phyloP scores from a whole-genome alignment of 2,113 vertebrate species.

The Lucifuga dentata region DNA sequence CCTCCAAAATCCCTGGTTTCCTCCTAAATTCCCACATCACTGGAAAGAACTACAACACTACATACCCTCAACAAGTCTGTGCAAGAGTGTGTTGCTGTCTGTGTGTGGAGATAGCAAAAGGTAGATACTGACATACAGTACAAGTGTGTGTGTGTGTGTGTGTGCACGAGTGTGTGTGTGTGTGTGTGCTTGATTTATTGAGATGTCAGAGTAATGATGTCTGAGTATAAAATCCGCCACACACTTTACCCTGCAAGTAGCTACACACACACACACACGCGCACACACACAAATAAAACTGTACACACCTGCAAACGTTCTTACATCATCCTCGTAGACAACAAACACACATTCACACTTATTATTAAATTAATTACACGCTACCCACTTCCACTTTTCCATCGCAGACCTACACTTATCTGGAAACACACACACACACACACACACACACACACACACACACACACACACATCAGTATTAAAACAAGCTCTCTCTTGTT shows the following conservation, averaged over 20 bases:
- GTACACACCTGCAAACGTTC: slow-evolving; percentile 10
- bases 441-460: background rate
- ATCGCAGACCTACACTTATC: slow-evolving; percentile 33
- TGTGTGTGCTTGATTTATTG: background rate
- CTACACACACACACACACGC: background rate
- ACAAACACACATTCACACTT: background rate
- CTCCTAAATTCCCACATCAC: slow-evolving; percentile 28
- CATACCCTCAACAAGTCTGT: slow-evolving; percentile 22
- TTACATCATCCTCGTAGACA: no score
- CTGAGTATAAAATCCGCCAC: slow-evolving; percentile 17
- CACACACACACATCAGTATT: background rate
- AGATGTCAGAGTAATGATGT: slow-evolving; percentile 36
- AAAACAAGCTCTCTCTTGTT: slow-evolving; percentile 27
- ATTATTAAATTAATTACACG: slow-evolving; percentile 46
- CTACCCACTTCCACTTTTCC: slow-evolving; percentile 30
- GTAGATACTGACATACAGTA: no score
- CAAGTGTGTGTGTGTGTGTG: background rate
- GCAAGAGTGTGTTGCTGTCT: background rate
- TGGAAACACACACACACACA: slow-evolving; percentile 18
- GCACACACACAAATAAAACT: no score
- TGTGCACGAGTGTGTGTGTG: background rate
- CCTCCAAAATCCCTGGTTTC: background rate
- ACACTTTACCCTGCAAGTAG: slow-evolving; percentile 18
- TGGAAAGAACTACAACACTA: slow-evolving; percentile 11
- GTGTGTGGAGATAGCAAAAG: background rate